Base-by-base conservation (phyloP, 2,888 invertebrate genomes). In the Steinernema carpocapsae region DNA sequence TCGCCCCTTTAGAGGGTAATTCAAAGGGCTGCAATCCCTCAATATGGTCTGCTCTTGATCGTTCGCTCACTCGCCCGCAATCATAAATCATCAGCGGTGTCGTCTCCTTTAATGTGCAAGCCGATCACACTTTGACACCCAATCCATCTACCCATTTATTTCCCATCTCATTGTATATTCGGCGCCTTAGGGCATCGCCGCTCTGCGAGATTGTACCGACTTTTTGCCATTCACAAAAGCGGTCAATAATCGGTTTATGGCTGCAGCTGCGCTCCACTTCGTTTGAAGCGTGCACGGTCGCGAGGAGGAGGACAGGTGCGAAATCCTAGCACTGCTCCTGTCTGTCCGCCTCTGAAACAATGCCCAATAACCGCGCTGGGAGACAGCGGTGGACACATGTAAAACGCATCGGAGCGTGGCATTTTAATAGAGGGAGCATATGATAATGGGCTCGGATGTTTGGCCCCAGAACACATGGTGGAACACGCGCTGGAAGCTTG, bases 321-420 rank as follows among this genome's bases (percentile, higher is more conserved):
- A 64, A 48, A 64, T 64, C 29, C 3, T 26, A 6, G 26, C 32
- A 29, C 24, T 64, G 64, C 32, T 64, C 64, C 26, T 64, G 29
- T 32, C 26, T 64, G 29, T 37, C 64, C 17, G 32, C 64, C 17
- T 32, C 32, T 32, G 64, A 64, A 64, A 64, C 64, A 64, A 64
- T 64, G 32, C 52, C 19, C 52, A 24, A 52, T 37, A 37, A 52
- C 22, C 37, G 37, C 37, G 10, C 6, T 32, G 1, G 17, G 56
- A 56, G 56, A 56, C 56, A 26, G 10, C 64, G 64, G 32, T 32
- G 64, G 64, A 64, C 64, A 64, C 64, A 64, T 64, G 64, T 64
- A 64, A 64, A 64, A 64, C 64, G 64, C 64, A 64, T 64, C 64
- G 64, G 64, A 26, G 64, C 64, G 64, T 64, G 64, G 29, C 64